Percentiles rank a stretch among this genome's conserved stretches.
phyloP scores from a whole-genome alignment of 2,888 invertebrate genomes.

The Dryobotodes eremita region DNA sequence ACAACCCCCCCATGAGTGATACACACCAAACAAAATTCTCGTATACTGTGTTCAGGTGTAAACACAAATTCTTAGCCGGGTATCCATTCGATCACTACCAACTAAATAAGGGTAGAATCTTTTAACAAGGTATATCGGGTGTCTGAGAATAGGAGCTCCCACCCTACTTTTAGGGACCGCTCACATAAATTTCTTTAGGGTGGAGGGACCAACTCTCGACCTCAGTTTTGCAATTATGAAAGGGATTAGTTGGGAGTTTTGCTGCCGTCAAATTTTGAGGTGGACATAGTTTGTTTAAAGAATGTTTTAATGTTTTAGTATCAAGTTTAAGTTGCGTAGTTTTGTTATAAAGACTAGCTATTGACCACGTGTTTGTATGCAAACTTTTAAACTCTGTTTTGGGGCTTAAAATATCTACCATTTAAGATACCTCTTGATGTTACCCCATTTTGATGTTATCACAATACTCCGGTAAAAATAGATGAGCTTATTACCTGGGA shows the following conservation, averaged over 20 bases:
- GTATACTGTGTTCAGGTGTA: not conserved
- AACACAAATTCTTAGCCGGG: not conserved
- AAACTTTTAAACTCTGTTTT: not conserved
- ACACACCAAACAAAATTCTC: not conserved
- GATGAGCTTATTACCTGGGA: not conserved
- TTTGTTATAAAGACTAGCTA: constrained; percentile 6
- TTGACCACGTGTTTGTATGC: not conserved
- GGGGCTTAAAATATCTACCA: not conserved
- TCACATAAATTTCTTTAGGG: constrained; percentile 51
- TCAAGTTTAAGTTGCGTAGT: constrained; percentile 2
- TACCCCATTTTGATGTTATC: not conserved
- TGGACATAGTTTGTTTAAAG: constrained; percentile 26
- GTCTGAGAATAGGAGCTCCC: constrained; percentile 40
- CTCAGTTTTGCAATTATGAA: constrained; percentile 48
- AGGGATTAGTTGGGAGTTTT: constrained; percentile 33
- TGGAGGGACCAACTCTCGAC: constrained; percentile 21
- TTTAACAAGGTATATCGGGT: constrained; percentile 56
- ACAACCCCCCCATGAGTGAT: too few relatives aligned
- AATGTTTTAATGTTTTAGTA: constrained; percentile 30
- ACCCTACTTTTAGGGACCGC: constrained; percentile 31
- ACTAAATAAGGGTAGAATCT: constrained; percentile 41
- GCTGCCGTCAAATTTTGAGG: constrained; percentile 31
- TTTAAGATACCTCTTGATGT: not conserved
- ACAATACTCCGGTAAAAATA: not conserved
- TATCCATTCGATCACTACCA: constrained; percentile 22